These are phyloP conservation scores for Macrocentrus cingulum DNA, from an alignment of 1,140 invertebrate genomes.

Conservation along the genomic window DNA sequence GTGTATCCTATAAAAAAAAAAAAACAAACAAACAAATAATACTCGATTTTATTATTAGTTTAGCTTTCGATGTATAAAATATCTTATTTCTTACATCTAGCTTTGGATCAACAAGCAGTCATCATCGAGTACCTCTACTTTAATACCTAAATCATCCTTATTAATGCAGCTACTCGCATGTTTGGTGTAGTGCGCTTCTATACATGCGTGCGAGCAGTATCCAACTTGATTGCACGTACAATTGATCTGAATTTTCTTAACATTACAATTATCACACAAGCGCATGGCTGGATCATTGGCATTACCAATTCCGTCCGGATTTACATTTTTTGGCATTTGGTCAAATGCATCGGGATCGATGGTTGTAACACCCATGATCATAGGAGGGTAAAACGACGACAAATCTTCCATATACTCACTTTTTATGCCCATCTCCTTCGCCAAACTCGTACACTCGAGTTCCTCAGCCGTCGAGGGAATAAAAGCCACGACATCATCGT, in stretches of 20 bases:
- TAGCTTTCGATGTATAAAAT: too few relatives aligned
- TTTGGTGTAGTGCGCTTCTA: not conserved
- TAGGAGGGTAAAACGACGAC: not conserved
- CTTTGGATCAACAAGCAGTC: not conserved
- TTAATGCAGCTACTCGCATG: not conserved
- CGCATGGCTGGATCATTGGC: not conserved
- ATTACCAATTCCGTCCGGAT: not conserved
- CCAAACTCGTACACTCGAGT: not conserved
- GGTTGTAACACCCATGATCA: not conserved
- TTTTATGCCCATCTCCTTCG: not conserved
- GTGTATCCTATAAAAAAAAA: too few relatives aligned
- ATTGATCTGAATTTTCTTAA: not conserved
- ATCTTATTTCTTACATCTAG: not conserved
- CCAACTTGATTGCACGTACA: not conserved
- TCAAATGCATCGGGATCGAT: not conserved
- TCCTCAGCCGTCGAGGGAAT: slow-evolving; percentile 8
- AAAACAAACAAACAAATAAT: too few relatives aligned
- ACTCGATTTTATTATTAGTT: too few relatives aligned
- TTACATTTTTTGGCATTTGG: not conserved
- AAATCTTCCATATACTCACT: not conserved
- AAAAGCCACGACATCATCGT: too few relatives aligned
- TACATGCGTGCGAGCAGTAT: not conserved
- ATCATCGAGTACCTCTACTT: not conserved
- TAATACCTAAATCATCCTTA: not conserved
- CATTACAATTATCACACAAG: not conserved